Base-by-base conservation (phyloP, 2,797 vertebrate genomes). In the Centropyge bicolor region DNA sequence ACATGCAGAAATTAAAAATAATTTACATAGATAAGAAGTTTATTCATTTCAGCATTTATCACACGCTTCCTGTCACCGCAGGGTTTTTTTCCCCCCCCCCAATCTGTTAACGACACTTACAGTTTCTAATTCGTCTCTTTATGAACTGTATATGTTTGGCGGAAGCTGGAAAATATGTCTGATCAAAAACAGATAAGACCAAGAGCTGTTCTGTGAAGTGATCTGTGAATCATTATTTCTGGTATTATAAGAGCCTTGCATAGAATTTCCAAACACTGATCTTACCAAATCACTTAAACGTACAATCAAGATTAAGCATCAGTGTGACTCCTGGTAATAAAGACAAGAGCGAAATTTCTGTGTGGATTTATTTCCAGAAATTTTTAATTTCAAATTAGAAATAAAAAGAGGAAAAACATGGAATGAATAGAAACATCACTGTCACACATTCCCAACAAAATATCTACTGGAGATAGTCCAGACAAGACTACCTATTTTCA, bases 351-450 rank as follows among this genome's bases (percentile, higher is more conserved):
- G 16, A 54, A 41, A 64, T 67, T 86, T 70, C 9, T 48, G 62
- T 67, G 3, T 43, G 12, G 35, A 64, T 91, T 92, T 90, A 92
- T 87, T 90, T 70, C 49, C 52, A 71, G 51, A 75, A 52, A 68
- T 62, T 24, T 88, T 87, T 73, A 52, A 68, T 62, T 24, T 88
- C 86, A 79, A 88, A 71, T 87, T 82, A 83, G 20, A 86, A 90
- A 86, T 60, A 77, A 67, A 83, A 86, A 73, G 56, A 48, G 27
- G 12, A 67, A 75, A 49, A 69, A 81, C 56, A 40, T 63, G 72
- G 55, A 83, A 79, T 41, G 8, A 66, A 70, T 55, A 38, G 9
- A 57, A 79, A 74, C 56, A 69, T 45, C 7, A 9, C 27, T 12
- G 57, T 61, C 72, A 57, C 0, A 60, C 52, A 79, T 38, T 57